Evolutionary conservation across 2,113 vertebrate species (phyloP).

Genomic region (Triplophysa rosa): DNA sequence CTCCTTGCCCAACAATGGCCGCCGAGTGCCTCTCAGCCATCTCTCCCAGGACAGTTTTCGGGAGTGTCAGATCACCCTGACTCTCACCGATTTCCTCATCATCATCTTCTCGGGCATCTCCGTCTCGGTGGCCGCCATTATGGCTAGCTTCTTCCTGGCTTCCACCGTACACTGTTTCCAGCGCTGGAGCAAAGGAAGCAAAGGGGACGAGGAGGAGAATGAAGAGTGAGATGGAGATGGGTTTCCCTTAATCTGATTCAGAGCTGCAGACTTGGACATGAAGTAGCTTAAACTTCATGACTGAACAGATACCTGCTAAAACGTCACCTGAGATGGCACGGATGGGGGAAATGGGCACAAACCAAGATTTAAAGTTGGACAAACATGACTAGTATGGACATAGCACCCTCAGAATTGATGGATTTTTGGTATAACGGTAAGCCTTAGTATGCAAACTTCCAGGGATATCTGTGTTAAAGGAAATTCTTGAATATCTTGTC

Average conservation of each 20-base stretch:
- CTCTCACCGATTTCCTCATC: conserved; percentile 92
- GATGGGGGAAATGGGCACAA: neutral
- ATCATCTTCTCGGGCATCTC: conserved; percentile 98
- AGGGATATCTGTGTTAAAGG: conserved; percentile 52
- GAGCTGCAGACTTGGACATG: conserved; percentile 7
- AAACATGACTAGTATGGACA: neutral
- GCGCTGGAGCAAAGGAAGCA: conserved; percentile 88
- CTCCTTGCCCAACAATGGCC: conserved; percentile 85
- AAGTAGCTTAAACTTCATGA: conserved; percentile 19
- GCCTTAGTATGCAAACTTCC: conserved; percentile 65
- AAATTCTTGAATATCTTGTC: conserved; percentile 49
- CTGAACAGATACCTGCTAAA: conserved; percentile 33
- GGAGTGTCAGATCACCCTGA: conserved; percentile 91
- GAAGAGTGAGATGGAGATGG: conserved; percentile 76
- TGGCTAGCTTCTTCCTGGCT: conserved; percentile 96
- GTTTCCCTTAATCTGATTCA: neutral
- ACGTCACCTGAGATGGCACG: neutral
- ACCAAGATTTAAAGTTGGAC: neutral
- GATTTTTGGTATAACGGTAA: conserved; percentile 43
- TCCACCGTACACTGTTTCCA: conserved; percentile 97
- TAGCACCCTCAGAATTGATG: neutral
- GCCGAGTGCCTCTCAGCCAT: conserved; percentile 84
- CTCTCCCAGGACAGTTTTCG: conserved; percentile 95
- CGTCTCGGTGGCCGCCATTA: conserved; percentile 93
- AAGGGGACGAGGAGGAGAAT: conserved; percentile 89